Percentiles rank a stretch among this genome's conserved stretches.
Evolutionary conservation across 1,140 invertebrate genomes (phyloP).

Genomic region (Caenorhabditis brenneri): DNA sequence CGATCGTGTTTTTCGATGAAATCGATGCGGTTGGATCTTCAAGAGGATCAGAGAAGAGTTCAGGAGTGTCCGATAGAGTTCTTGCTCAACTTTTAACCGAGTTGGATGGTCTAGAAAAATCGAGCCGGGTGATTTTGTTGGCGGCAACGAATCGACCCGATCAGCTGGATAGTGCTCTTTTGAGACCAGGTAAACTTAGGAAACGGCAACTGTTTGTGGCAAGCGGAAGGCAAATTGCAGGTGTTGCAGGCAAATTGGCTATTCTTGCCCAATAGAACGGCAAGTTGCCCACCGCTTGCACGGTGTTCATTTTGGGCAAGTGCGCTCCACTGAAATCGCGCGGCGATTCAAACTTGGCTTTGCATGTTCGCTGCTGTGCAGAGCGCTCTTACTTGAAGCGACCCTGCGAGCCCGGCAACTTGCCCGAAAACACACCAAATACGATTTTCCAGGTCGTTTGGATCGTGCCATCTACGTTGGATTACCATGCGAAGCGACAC

Average conservation of each 20-base stretch:
- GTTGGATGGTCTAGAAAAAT: conserved; percentile 83
- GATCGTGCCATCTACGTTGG: conserved; percentile 87
- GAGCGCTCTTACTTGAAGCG: too few relatives aligned
- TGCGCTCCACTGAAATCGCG: too few relatives aligned
- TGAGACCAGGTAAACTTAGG: conserved; percentile 82
- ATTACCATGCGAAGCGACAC: conserved; percentile 79
- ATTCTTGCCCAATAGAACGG: too few relatives aligned
- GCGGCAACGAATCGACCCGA: conserved; percentile 96
- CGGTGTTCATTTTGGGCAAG: too few relatives aligned
- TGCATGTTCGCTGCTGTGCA: too few relatives aligned
- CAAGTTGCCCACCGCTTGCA: too few relatives aligned
- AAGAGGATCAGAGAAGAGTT: conserved; percentile 70
- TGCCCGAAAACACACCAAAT: too few relatives aligned
- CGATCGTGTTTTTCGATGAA: conserved; percentile 97
- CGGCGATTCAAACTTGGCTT: too few relatives aligned
- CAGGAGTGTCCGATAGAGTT: conserved; percentile 77
- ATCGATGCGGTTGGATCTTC: conserved; percentile 83
- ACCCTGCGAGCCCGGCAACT: too few relatives aligned
- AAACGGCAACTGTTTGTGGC: too few relatives aligned
- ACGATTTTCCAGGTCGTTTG: conserved; percentile 77
- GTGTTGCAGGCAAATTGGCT: too few relatives aligned
- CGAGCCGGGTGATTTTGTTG: conserved; percentile 85
- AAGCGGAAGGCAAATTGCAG: too few relatives aligned
- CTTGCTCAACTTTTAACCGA: conserved; percentile 86
- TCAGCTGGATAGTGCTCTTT: conserved; percentile 85